Evolutionary conservation across 2,113 vertebrate species (phyloP), one percentile per base, ranked within the genome.

Genomic region (Heterotilapia buettikoferi): DNA sequence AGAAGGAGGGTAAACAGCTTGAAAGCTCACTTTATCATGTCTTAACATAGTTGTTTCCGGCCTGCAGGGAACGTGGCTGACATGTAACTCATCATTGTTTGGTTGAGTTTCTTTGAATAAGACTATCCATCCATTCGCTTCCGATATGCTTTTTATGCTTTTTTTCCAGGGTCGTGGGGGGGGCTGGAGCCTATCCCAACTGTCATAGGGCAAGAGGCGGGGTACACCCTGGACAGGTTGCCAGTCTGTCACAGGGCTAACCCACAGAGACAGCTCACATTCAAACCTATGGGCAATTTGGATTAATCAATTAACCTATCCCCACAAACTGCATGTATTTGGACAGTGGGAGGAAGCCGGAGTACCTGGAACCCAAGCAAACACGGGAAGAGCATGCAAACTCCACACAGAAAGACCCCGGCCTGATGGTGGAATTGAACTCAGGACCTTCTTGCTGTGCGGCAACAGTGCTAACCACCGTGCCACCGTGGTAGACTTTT

Each of bases 61-160:
- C 93, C 91, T 90, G 84, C 68, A 82, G 93, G 93, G 86, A 84
- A 88, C 6, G 9, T 24, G 43, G 40, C 68, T 90, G 93, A 91
- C 85, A 89, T 68, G 53, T 59, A 91, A 47, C 83, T 90, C 29
- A 83, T 86, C 66, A 71, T 8, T 85, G 63, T 73, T 86, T 33
- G 66, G 12, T 43, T 71, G n/a, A 24, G 66, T 6, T 43, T 71
- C 40, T 71, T 43, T 71, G 66, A 71, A 14, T 40, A 43, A 71
- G 66, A 71, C 36, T 2, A 14, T 43, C 53, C 53, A 54, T n/a
- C 53, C 53, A 24, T 2, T 24, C 6, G 10, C n/a, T 54, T 54
- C 53, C n/a, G 3, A n/a, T n/a, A n/a, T n/a, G n/a, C n/a, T n/a
- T n/a, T n/a, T n/a, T 1, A n/a, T 53, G 3, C 50, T 53, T 53